Evolutionary conservation across 2,113 vertebrate species (phyloP).

Genomic region (Oostethus manadensis): DNA sequence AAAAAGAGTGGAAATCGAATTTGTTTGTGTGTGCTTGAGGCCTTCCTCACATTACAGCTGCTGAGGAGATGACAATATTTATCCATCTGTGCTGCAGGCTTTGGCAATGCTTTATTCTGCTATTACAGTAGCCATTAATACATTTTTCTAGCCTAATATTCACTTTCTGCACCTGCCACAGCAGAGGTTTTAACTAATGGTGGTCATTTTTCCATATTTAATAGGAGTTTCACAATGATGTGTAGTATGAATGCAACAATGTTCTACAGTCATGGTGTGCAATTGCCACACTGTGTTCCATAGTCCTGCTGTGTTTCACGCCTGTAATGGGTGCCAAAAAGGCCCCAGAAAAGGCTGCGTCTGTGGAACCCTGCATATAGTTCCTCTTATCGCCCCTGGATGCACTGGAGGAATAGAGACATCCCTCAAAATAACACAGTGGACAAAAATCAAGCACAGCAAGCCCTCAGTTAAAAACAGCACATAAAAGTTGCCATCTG

Average conservation of each 20-base stretch:
- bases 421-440: not conserved
- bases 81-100: not conserved
- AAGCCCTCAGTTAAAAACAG: no score
- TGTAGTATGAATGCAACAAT: not conserved
- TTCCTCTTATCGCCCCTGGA: not conserved
- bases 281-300: not conserved
- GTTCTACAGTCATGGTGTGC: not conserved
- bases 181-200: not conserved
- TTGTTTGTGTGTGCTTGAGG: not conserved
- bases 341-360: not conserved
- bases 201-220: not conserved
- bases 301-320: not conserved
- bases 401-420: not conserved
- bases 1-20: not conserved
- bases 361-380: not conserved
- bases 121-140: not conserved
- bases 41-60: not conserved
- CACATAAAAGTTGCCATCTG: no score
- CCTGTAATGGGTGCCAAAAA: not conserved
- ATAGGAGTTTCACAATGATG: not conserved
- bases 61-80: not conserved
- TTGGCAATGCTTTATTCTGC: not conserved
- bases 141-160: not conserved
- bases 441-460: not conserved
- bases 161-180: constrained; percentile 1